Conservation (phyloP, 1,140 invertebrate genomes). For the Scaptomyza montana region DNA sequence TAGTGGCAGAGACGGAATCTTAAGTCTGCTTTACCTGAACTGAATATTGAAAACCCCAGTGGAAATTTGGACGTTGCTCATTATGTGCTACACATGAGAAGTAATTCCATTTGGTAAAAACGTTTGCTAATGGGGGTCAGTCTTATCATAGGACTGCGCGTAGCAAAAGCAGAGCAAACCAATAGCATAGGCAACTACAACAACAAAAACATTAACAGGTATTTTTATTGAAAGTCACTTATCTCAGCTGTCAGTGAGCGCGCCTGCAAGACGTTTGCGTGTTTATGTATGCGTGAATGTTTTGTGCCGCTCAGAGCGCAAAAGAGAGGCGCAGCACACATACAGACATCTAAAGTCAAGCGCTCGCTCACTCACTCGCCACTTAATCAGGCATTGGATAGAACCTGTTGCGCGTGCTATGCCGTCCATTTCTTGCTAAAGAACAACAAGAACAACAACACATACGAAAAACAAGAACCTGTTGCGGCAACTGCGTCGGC, state of each 20-base stretch:
- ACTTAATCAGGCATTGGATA: constrained; percentile 42
- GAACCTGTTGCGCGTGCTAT: constrained; percentile 74
- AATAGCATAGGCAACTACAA: constrained; percentile 24
- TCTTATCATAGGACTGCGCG: constrained; percentile 58
- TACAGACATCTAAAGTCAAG: constrained; percentile 12
- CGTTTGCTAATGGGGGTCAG: constrained; percentile 66
- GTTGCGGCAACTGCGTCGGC: constrained; percentile 67
- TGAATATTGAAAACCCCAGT: constrained; percentile 61
- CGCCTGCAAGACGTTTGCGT: constrained; percentile 30
- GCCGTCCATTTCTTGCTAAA: constrained; percentile 63
- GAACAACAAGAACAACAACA: constrained; percentile 29
- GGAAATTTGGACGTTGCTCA: constrained; percentile 51
- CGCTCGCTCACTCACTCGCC: constrained; percentile 21
- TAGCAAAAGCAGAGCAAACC: constrained; percentile 44
- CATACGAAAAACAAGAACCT: constrained; percentile 63
- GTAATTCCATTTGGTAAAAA: constrained; percentile 46
- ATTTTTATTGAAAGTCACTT: constrained; percentile 75
- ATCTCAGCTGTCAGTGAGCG: constrained; percentile 61
- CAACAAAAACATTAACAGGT: constrained; percentile 62
- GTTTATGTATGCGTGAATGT: constrained; percentile 4
- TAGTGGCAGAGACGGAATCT: constrained; percentile 44
- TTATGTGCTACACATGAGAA: constrained; percentile 34
- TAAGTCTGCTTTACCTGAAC: constrained; percentile 57
- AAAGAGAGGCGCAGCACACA: constrained; percentile 18
- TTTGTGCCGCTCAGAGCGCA: constrained; percentile 28